Evolutionary conservation across 2,888 invertebrate species (phyloP), one percentile per base, ranked within the genome.

Genomic region (Blastobasis adustella): DNA sequence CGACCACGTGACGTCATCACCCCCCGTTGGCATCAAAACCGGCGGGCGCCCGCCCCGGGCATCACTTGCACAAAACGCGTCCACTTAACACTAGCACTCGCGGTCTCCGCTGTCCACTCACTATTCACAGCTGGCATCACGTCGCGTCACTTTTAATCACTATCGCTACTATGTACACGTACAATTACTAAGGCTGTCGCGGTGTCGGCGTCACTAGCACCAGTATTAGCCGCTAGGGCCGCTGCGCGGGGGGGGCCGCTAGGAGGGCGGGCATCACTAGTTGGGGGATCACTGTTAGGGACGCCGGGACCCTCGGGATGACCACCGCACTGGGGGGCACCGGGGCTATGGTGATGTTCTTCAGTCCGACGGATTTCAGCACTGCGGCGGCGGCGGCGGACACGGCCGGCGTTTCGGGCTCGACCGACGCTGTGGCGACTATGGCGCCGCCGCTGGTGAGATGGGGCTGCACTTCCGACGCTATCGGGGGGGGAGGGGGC

Each of bases 291-390:
- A 95, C 94, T 0, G 95, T 95, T 60, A 95, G 75, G 2, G 94
- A 94, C 74, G 93, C 94, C 38, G 95, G 95, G 71, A 95, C 94
- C 79, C 94, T 94, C 48, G 95, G 94, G 86, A 95, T 83, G 50
- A 91, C 81, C 72, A 82, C 69, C 52, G 76, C 79, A 48, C 87
- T 88, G 0, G 79, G 71, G 1, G 81, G 73, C 40, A 89, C 85
- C 0, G 89, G 82, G 0, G 88, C 89, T 59, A 89, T 89, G 0
- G 89, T 89, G 4, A 89, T 88, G 45, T 89, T 89, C 62, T 88
- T 89, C 1, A 89, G 57, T 0, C 89, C 87, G 0, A 89, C 89
- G 49, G 82, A 89, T 53, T 88, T 89, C 4, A 89, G 67, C 59
- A 89, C 86, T 0, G 75, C 85, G 0, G 85, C 87, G 0, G 87